Percentiles rank a stretch among this genome's conserved stretches.
Conservation (phyloP, 37 sponge, comb jelly and placozoan genomes). For the Oopsacas minuta region DNA sequence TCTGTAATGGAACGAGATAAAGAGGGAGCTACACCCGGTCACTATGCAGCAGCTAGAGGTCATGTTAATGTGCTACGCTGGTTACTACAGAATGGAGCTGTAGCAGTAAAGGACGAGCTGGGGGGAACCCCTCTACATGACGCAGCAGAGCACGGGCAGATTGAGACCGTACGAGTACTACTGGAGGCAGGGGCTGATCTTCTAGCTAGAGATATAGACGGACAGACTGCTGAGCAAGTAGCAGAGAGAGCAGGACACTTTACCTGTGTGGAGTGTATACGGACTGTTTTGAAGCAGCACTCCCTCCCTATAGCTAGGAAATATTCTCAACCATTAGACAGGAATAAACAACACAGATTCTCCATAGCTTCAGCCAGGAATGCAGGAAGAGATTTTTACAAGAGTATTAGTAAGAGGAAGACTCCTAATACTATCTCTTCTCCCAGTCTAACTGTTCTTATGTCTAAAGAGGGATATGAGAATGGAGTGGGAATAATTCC, state of each 20-base stretch:
- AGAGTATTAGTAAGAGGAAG: constrained; percentile 1
- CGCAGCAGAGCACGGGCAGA: constrained; percentile 67
- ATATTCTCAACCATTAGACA: neutral
- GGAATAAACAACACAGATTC: neutral
- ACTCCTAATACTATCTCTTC: constrained; percentile 4
- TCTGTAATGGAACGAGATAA: constrained; percentile 49
- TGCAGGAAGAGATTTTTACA: neutral
- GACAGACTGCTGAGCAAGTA: constrained; percentile 40
- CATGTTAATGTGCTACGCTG: constrained; percentile 31
- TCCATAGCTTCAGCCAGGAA: neutral
- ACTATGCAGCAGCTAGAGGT: constrained; percentile 63
- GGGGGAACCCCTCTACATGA: constrained; percentile 67
- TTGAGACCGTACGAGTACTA: constrained; percentile 42
- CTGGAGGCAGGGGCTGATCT: constrained; percentile 34
- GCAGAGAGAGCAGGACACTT: constrained; percentile 42
- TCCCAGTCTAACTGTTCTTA: neutral
- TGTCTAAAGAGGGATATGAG: neutral
- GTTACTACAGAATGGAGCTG: constrained; percentile 38
- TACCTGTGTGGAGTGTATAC: constrained; percentile 30
- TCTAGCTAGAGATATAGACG: constrained; percentile 39
- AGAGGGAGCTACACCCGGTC: constrained; percentile 64
- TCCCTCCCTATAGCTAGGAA: neutral
- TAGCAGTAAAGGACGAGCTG: constrained; percentile 39
- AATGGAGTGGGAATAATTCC: neutral
- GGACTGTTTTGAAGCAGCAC: neutral